Percentiles rank a stretch among this genome's conserved stretches.
Conservation (phyloP, 1,140 invertebrate species). For the Piezodorus guildinii region DNA sequence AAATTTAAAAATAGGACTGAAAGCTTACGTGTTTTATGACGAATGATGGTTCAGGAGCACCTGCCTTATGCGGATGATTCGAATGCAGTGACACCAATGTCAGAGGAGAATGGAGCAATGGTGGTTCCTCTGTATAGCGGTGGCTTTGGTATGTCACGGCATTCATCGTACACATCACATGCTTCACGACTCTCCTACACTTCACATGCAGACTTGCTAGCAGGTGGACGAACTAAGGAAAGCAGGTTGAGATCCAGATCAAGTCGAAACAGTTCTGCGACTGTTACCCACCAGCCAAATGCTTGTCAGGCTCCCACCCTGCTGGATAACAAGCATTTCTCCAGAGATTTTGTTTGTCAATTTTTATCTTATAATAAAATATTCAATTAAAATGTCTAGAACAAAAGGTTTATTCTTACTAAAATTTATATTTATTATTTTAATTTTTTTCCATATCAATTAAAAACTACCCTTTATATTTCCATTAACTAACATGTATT, state of each 20-base stretch:
- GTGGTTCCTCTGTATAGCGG: constrained; percentile 75
- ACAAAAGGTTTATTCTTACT: too few species aligned
- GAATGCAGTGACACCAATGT: constrained; percentile 94
- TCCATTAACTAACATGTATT: too few species aligned
- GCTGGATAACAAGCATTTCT: constrained; percentile 24
- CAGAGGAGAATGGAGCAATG: constrained; percentile 91
- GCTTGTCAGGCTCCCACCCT: background rate
- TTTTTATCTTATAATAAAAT: background rate
- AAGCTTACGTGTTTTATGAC: too few species aligned
- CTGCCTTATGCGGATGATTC: constrained; percentile 95
- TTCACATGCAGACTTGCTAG: constrained; percentile 78
- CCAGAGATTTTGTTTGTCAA: constrained; percentile 25
- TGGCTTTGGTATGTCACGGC: constrained; percentile 57
- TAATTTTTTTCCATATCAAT: too few species aligned
- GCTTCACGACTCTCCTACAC: constrained; percentile 84
- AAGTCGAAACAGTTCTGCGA: constrained; percentile 37
- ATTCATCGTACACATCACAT: constrained; percentile 89
- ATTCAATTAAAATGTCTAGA: too few species aligned
- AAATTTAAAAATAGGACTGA: too few species aligned
- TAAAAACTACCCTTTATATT: too few species aligned
- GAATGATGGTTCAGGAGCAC: constrained; percentile 57
- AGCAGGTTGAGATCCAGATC: constrained; percentile 64
- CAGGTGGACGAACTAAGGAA: constrained; percentile 67
- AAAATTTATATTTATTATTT: too few species aligned
- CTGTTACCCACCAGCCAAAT: constrained; percentile 26